These are phyloP conservation scores for Anthoscopus minutus DNA, from an alignment of 2,113 vertebrate species.

Conservation along the genomic window DNA sequence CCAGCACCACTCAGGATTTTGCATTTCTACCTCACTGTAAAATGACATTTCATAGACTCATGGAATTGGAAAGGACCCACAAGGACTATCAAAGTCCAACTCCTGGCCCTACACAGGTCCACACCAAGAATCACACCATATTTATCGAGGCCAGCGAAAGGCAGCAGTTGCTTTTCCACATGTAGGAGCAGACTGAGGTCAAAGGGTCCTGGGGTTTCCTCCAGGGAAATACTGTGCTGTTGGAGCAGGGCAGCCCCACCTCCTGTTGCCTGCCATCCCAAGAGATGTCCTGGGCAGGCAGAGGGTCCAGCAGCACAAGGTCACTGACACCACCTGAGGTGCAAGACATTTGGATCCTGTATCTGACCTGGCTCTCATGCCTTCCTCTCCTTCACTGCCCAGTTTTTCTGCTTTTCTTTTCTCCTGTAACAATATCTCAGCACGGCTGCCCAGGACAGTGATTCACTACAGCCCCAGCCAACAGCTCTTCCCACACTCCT, in stretches of 20 bases:
- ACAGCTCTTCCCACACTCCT: not conserved
- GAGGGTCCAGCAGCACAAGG: not conserved
- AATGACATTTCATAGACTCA: accelerated
- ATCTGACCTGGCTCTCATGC: not conserved
- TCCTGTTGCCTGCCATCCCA: not conserved
- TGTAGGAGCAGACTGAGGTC: accelerated
- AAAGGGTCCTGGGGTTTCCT: not conserved
- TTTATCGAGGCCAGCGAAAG: not conserved
- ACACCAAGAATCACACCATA: not conserved
- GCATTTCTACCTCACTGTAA: not conserved
- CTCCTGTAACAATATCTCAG: too few species aligned
- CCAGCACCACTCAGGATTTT: not conserved
- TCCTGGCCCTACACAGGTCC: not conserved
- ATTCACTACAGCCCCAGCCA: not conserved
- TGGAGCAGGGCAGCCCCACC: not conserved
- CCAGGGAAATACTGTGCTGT: not conserved
- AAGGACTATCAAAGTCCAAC: not conserved
- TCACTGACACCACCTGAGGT: not conserved
- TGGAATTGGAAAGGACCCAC: not conserved
- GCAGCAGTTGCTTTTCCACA: not conserved
- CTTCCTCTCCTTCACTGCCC: not conserved
- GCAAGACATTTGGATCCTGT: not conserved
- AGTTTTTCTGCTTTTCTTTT: not conserved
- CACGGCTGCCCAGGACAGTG: not conserved
- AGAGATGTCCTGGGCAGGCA: not conserved